Evolutionary conservation across 2,113 vertebrate species (phyloP).

Genomic region (human (Homo sapiens)): DNA sequence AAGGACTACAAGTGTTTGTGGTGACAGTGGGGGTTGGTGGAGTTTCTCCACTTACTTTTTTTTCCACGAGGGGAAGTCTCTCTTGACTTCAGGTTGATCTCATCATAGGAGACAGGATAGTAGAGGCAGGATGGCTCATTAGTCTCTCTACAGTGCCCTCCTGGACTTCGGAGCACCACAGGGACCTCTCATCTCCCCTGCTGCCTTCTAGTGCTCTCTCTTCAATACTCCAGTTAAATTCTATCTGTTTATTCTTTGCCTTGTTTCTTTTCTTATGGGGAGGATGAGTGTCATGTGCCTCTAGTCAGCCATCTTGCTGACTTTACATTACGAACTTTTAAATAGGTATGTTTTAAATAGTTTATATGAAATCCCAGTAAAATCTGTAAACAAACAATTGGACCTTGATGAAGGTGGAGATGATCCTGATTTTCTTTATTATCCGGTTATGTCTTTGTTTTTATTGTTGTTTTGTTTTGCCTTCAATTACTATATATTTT

Average conservation of each 20-base stretch:
- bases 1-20: neutral
- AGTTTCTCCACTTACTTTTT: neutral
- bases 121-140: neutral
- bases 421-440: neutral
- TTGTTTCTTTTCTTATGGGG: neutral
- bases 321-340: neutral
- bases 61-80: neutral
- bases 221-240: neutral
- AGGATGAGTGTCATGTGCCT: neutral
- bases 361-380: neutral
- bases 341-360: neutral
- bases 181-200: neutral
- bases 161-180: neutral
- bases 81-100: neutral
- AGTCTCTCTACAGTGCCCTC: neutral
- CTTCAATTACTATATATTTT: neutral
- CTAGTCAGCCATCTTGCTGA: neutral
- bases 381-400: neutral
- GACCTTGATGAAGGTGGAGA: neutral
- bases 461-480: neutral
- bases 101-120: neutral
- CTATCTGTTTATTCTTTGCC: neutral
- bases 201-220: neutral
- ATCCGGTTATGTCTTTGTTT: neutral
- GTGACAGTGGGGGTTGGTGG: neutral